Evolutionary conservation across 2,113 vertebrate species (phyloP).

Genomic region (Tragelaphus buxtoni): DNA sequence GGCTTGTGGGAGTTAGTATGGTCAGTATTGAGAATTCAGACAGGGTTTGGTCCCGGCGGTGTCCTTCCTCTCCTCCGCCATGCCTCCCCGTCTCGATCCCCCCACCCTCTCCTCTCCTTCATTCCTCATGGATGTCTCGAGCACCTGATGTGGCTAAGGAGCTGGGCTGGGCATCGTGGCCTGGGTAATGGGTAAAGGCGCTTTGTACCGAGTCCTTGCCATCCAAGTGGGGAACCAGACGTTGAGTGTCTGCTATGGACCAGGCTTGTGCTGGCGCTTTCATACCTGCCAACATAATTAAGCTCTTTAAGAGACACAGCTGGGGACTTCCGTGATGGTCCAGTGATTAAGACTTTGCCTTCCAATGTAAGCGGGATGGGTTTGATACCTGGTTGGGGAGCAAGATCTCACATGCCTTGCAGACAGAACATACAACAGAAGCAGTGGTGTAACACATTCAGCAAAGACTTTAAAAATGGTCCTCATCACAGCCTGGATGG

Average conservation of each 20-base stretch:
- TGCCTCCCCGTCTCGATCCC: fast-evolving
- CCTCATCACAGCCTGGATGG: neutral
- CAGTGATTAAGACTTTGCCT: neutral
- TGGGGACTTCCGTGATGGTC: neutral
- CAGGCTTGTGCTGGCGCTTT: neutral
- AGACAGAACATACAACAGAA: neutral
- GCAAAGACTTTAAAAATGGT: neutral
- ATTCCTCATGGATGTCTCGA: neutral
- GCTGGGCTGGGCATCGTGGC: fast-evolving
- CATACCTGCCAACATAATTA: neutral
- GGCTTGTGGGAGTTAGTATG: too few relatives aligned
- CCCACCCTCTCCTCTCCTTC: neutral
- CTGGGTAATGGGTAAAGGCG: neutral
- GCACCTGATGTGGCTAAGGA: neutral
- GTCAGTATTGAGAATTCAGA: fast-evolving
- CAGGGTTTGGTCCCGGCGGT: neutral
- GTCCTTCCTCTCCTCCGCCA: neutral
- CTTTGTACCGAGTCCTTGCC: neutral
- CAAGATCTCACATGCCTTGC: neutral
- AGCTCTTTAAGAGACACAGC: neutral
- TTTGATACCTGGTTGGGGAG: neutral
- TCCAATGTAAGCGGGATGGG: fast-evolving
- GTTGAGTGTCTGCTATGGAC: neutral
- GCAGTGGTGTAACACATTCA: neutral
- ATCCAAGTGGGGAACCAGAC: neutral